phyloP scores from a whole-genome alignment of 2,888 invertebrate genomes.

The Meandrusa payeni region DNA sequence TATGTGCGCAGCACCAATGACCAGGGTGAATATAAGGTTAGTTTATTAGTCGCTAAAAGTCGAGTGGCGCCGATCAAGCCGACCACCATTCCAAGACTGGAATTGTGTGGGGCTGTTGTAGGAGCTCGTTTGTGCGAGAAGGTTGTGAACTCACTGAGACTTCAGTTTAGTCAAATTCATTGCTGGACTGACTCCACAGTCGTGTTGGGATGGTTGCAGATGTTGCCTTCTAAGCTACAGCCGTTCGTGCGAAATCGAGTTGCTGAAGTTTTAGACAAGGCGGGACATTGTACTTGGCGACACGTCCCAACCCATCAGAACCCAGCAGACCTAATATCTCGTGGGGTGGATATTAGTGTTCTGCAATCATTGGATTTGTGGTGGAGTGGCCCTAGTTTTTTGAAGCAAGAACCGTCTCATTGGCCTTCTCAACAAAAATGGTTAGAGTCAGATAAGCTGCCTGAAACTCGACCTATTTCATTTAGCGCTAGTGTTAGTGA shows the following conservation, averaged over 20 bases:
- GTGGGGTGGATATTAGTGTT: constrained; percentile 19
- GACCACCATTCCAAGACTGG: constrained; percentile 36
- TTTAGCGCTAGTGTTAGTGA: neutral
- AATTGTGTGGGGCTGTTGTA: constrained; percentile 35
- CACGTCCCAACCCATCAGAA: constrained; percentile 32
- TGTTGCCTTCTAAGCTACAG: constrained; percentile 29
- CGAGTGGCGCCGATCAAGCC: constrained; percentile 34
- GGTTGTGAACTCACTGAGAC: constrained; percentile 26
- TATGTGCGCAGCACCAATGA: constrained; percentile 29
- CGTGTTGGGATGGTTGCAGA: constrained; percentile 34
- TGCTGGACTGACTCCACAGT: constrained; percentile 39
- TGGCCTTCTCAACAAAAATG: constrained; percentile 10
- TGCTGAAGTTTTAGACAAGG: constrained; percentile 32
- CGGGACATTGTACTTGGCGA: constrained; percentile 28
- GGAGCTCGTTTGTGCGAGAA: constrained; percentile 34
- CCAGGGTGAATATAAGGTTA: constrained; percentile 20
- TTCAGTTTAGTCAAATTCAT: constrained; percentile 10
- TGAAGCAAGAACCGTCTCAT: no score
- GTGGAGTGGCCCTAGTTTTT: constrained; percentile 27
- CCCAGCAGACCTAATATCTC: constrained; percentile 27
- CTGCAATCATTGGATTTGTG: constrained; percentile 14
- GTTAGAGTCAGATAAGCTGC: constrained; percentile 13
- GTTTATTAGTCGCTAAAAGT: constrained; percentile 32
- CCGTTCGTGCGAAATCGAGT: constrained; percentile 36
- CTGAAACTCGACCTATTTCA: constrained; percentile 12